Percentiles rank a stretch among this genome's conserved stretches.
phyloP scores from a whole-genome alignment of 2,797 vertebrate species.

The Macrochelys suwanniensis region DNA sequence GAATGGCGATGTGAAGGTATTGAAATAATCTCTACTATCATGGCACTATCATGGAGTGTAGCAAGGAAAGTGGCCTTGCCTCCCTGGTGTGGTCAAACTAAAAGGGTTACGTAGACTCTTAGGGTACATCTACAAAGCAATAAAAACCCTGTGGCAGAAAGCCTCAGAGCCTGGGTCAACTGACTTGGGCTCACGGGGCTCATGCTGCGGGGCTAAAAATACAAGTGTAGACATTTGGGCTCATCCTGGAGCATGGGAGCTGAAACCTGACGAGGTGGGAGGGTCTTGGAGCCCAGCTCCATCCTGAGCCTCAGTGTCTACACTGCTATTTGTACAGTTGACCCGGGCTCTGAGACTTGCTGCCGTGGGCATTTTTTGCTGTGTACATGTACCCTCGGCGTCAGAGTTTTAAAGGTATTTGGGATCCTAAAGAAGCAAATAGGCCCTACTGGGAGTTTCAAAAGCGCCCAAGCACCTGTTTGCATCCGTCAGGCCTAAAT shows the following conservation, averaged over 20 bases:
- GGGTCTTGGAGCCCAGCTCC: neutral
- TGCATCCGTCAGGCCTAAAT: neutral
- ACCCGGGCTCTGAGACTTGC: neutral
- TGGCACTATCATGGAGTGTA: neutral
- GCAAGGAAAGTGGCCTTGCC: neutral
- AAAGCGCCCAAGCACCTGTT: neutral
- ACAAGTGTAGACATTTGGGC: neutral
- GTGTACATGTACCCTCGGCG: neutral
- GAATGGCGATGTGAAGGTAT: neutral
- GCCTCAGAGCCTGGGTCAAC: neutral
- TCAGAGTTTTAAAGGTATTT: no score
- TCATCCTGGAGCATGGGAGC: no score
- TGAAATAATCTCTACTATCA: neutral
- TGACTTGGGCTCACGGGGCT: neutral
- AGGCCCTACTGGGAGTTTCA: neutral
- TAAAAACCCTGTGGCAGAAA: neutral
- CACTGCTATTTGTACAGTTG: neutral
- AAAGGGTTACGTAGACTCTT: neutral
- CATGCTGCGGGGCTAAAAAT: neutral
- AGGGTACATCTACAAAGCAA: neutral
- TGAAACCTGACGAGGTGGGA: no score
- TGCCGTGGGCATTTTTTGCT: neutral
- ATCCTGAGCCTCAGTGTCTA: neutral
- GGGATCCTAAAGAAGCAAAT: neutral
- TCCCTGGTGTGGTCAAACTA: neutral